Evolutionary conservation across 2,113 vertebrate genomes (phyloP), one percentile per base, ranked within the genome.

Genomic region (Trichechus manatus): DNA sequence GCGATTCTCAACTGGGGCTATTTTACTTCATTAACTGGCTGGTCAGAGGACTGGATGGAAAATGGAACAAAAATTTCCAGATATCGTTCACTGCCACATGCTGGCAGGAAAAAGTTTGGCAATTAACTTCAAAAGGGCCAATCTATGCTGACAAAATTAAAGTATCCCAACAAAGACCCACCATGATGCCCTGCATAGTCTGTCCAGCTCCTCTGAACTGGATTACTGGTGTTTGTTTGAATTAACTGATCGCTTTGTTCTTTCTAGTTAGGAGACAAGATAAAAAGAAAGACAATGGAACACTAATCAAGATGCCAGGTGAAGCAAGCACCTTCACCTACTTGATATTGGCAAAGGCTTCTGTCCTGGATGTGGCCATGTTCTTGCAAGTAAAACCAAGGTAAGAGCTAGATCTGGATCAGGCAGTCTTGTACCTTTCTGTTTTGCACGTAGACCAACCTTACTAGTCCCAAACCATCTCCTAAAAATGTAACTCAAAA

Each of bases 61-160:
- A 25, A 86, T 8, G 13, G 82, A 47, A 44, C 31, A 31, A 63
- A 87, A 89, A 20, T 72, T 31, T 33, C 44, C 11, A 94, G 86
- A 10, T 61, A 86, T 39, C 20, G 50, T 68, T 87, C 56, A 83
- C 85, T 93, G 91, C 68, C 68, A 83, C 63, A 68, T 97, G 64
- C 68, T 66, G 75, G 87, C 50, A 27, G 66, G 22, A 47, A 61
- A 80, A 79, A 89, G 23, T 81, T 85, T 89, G 59, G 53, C 25
- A 27, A 22, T 87, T 66, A 88, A 47, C 50, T 78, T 89, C 47
- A 53, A 56, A 47, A 80, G 42, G 84, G 14, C 31, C 25, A 14
- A 39, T 4, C 9, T 11, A 10, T 1, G 1, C 50, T 25, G 22
- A 44, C 33, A 9, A 50, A 36, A 50, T 50, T 11, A 86, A 66